Evolutionary conservation across 2,888 invertebrate species (phyloP).

Genomic region (Drosophila anceps): DNA sequence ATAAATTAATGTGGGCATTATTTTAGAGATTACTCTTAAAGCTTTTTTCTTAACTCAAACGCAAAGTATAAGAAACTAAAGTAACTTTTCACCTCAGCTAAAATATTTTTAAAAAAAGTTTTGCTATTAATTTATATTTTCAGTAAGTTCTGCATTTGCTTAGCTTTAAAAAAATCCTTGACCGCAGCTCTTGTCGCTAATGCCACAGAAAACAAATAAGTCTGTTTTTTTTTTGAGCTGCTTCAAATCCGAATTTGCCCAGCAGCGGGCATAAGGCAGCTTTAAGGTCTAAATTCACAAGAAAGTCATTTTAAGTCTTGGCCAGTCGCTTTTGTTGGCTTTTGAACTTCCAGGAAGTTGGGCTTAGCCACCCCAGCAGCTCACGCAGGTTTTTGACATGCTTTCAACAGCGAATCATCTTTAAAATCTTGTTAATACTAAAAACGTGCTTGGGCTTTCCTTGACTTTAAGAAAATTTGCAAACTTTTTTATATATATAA

Average conservation of each 20-base stretch:
- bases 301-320: background rate
- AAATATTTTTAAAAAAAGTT: too few relatives aligned
- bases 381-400: background rate
- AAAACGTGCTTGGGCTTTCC: background rate
- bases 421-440: background rate
- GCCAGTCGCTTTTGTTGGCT: background rate
- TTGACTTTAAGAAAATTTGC: background rate
- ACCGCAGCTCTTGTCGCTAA: background rate
- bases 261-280: background rate
- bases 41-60: too few relatives aligned
- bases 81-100: too few relatives aligned
- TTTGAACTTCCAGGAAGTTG: conserved; percentile 2
- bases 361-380: background rate
- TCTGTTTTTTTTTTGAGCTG: background rate
- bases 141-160: background rate
- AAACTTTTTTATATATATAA: background rate
- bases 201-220: background rate
- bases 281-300: conserved; percentile 3
- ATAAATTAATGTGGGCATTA: too few relatives aligned
- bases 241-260: background rate
- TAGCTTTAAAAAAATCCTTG: background rate
- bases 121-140: too few relatives aligned
- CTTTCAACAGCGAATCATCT: background rate
- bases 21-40: too few relatives aligned
- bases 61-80: too few relatives aligned